Percentiles rank a stretch among this genome's conserved stretches.
Conservation (phyloP, 2,797 vertebrate genomes). For the Melanotaenia maccullochi region DNA sequence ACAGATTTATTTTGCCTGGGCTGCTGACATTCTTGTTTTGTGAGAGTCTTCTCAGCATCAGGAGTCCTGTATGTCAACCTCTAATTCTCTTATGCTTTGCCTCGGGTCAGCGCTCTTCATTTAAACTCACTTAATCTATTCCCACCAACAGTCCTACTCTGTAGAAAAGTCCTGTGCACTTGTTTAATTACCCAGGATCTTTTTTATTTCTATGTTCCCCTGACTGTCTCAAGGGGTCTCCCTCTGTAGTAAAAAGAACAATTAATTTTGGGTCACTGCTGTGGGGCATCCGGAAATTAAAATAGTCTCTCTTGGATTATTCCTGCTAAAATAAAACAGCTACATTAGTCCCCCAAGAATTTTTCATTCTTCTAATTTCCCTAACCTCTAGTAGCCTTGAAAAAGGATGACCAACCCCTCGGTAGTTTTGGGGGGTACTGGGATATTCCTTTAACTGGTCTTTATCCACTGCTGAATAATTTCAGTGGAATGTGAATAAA, state of each 20-base stretch:
- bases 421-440: not conserved
- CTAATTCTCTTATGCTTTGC: conserved; percentile 52
- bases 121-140: conserved; percentile 67
- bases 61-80: conserved; percentile 60
- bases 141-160: conserved; percentile 55
- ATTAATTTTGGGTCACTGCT: conserved; percentile 84
- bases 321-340: conserved; percentile 76
- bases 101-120: conserved; percentile 61
- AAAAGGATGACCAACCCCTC: conserved; percentile 52
- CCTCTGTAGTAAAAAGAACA: conserved; percentile 77
- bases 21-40: conserved; percentile 54
- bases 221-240: conserved; percentile 75
- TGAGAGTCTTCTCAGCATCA: conserved; percentile 34
- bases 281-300: conserved; percentile 82
- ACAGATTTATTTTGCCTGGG: conserved; percentile 32
- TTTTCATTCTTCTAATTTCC: conserved; percentile 58
- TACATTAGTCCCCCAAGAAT: conserved; percentile 74
- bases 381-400: conserved; percentile 65
- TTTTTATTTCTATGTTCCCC: conserved; percentile 47
- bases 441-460: conserved; percentile 22
- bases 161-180: conserved; percentile 66
- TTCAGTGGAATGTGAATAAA: conserved; percentile 26
- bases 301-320: conserved; percentile 78
- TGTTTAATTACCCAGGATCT: conserved; percentile 78
- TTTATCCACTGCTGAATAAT: conserved; percentile 35